phyloP scores from a whole-genome alignment of 1,140 invertebrate genomes.

The Drosophila arawakana region DNA sequence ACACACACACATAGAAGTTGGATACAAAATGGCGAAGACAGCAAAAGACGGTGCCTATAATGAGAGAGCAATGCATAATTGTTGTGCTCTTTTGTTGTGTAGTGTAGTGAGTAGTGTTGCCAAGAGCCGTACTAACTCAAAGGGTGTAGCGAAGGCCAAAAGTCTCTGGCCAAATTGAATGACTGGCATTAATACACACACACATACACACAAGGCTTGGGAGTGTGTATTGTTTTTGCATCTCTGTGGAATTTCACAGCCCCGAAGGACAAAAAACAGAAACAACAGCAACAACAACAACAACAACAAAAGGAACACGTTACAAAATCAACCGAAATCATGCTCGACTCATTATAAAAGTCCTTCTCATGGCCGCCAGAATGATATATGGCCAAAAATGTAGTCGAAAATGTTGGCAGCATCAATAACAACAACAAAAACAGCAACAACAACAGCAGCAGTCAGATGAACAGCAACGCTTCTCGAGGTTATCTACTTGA shows the following conservation, averaged over 20 bases:
- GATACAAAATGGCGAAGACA: slow-evolving; percentile 17
- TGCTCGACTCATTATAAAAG: slow-evolving; percentile 74
- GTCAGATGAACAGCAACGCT: neutral
- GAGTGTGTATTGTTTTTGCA: slow-evolving; percentile 24
- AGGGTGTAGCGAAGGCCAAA: neutral
- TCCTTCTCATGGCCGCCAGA: slow-evolving; percentile 51
- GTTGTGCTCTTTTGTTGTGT: slow-evolving; percentile 56
- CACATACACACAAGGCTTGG: neutral
- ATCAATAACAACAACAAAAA: slow-evolving; percentile 2
- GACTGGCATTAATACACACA: slow-evolving; percentile 43
- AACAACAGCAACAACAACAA: neutral
- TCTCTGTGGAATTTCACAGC: slow-evolving; percentile 37
- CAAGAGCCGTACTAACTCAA: neutral
- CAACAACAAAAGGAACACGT: neutral
- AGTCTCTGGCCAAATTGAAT: slow-evolving; percentile 58
- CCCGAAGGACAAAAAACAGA: neutral
- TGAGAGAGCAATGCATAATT: slow-evolving; percentile 64
- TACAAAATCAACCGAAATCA: slow-evolving; percentile 58
- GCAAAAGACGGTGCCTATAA: slow-evolving; percentile 30
- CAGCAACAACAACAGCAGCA: neutral
- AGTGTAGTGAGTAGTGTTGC: slow-evolving; percentile 25
- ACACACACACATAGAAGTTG: slow-evolving; percentile 18
- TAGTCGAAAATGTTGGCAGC: neutral
- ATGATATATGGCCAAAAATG: slow-evolving; percentile 34
- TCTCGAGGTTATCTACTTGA: slow-evolving; percentile 10